A percentile compares a stretch with the other conserved stretches of the same genome.
phyloP scores from a whole-genome alignment of 23 tunicate genomes.

The Clavelina lepadiformis region DNA sequence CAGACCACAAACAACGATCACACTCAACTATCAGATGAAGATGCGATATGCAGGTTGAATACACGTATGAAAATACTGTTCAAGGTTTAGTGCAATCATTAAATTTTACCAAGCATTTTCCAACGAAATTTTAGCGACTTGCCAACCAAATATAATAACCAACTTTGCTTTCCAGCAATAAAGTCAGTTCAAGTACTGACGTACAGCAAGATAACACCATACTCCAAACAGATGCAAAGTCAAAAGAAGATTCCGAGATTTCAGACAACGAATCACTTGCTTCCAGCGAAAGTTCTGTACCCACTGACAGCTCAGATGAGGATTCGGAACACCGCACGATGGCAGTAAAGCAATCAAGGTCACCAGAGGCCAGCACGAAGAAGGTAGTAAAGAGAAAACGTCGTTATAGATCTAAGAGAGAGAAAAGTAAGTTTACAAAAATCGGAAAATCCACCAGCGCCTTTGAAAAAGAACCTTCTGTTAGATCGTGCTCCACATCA shows the following conservation, averaged over 20 bases:
- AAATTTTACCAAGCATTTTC: no score
- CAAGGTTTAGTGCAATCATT: no score
- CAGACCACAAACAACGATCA: no score
- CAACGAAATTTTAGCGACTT: no score
- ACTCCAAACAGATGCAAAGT: neutral
- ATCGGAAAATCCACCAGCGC: no score
- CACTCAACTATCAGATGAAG: no score
- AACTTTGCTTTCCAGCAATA: slow-evolving; percentile 5
- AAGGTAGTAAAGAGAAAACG: neutral
- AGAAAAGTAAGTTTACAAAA: no score
- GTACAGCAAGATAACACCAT: neutral
- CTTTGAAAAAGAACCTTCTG: no score
- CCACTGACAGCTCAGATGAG: slow-evolving; percentile 57
- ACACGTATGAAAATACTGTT: no score
- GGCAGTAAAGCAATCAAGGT: slow-evolving; percentile 8
- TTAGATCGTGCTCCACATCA: no score
- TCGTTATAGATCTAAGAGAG: no score
- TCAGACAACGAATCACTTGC: slow-evolving; percentile 5
- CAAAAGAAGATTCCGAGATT: slow-evolving; percentile 19
- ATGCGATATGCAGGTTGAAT: no score
- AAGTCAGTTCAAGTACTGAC: slow-evolving; percentile 23
- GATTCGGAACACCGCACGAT: neutral
- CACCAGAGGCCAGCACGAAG: neutral
- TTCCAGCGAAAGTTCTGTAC: slow-evolving; percentile 57
- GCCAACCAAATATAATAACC: neutral